A percentile compares a stretch with the other conserved stretches of the same genome.
phyloP scores from a whole-genome alignment of 2,797 vertebrate species.

The Liasis olivaceus region DNA sequence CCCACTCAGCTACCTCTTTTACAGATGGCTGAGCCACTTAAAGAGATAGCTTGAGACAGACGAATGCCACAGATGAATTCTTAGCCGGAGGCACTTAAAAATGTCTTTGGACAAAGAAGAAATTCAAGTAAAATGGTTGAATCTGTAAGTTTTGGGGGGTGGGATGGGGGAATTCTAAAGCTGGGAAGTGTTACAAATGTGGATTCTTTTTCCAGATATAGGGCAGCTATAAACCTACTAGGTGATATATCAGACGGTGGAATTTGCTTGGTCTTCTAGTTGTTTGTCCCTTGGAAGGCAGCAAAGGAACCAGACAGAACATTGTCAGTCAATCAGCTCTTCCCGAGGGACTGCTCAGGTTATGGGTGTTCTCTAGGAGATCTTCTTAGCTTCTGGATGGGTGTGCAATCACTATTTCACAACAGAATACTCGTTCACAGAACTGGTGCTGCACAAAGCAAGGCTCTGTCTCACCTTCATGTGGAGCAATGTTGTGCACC shows the following conservation, averaged over 20 bases:
- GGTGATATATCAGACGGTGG: background rate
- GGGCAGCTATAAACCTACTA: background rate
- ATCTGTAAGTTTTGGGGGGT: slow-evolving; percentile 13
- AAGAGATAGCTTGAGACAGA: slow-evolving; percentile 66
- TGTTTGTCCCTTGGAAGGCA: background rate
- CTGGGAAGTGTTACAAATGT: background rate
- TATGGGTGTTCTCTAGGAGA: background rate
- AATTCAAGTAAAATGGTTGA: slow-evolving; percentile 56
- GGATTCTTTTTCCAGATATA: background rate
- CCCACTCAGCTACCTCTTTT: background rate
- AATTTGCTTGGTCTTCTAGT: background rate
- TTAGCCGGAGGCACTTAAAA: slow-evolving; percentile 55
- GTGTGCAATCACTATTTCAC: background rate
- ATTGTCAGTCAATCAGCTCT: background rate
- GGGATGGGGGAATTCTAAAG: background rate
- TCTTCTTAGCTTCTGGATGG: background rate
- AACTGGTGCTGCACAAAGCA: background rate
- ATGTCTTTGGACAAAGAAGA: background rate
- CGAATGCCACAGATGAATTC: slow-evolving; percentile 64
- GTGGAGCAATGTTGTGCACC: background rate
- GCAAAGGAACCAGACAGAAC: background rate
- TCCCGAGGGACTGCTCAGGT: background rate
- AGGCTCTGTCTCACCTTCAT: background rate
- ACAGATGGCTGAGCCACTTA: slow-evolving; percentile 57
- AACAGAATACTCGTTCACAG: background rate